Conservation (phyloP, 2,113 vertebrate genomes). For the Speoplatyrhinus poulsoni region DNA sequence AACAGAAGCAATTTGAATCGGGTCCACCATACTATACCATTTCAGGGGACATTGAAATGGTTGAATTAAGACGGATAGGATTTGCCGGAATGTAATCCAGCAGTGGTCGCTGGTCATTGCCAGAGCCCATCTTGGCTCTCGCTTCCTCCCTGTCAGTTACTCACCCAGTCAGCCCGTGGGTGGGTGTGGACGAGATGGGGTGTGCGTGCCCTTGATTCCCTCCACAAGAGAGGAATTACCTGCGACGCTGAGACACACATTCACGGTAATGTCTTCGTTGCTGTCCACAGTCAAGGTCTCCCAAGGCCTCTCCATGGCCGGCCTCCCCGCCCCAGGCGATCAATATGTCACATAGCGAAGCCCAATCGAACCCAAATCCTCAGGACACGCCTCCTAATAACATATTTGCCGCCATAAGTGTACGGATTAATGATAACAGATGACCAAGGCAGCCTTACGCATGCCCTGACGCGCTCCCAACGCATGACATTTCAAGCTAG, state of each 20-base stretch:
- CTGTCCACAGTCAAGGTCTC: slow-evolving; percentile 72
- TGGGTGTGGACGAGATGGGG: slow-evolving; percentile 56
- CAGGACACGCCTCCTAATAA: slow-evolving; percentile 73
- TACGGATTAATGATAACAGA: slow-evolving; percentile 80
- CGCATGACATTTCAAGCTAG: slow-evolving; percentile 78
- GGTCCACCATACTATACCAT: slow-evolving; percentile 49
- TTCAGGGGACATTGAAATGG: slow-evolving; percentile 62
- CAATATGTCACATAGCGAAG: slow-evolving; percentile 69
- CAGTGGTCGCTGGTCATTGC: slow-evolving; percentile 62
- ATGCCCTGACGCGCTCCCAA: slow-evolving; percentile 63
- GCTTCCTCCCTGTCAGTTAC: slow-evolving; percentile 54
- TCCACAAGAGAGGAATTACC: slow-evolving; percentile 68
- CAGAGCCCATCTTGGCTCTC: slow-evolving; percentile 59
- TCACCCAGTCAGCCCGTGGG: slow-evolving; percentile 38
- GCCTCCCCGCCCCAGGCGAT: slow-evolving; percentile 54
- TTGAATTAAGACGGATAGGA: slow-evolving; percentile 73
- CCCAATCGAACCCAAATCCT: slow-evolving; percentile 70
- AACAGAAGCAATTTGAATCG: slow-evolving; percentile 58
- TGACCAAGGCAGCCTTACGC: slow-evolving; percentile 64
- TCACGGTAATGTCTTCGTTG: slow-evolving; percentile 63
- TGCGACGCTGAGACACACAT: slow-evolving; percentile 56
- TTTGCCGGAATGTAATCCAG: slow-evolving; percentile 65
- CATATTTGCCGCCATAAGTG: slow-evolving; percentile 77
- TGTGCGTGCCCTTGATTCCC: slow-evolving; percentile 68
- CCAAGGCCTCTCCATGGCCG: slow-evolving; percentile 44